phyloP scores from a whole-genome alignment of 2,797 vertebrate species.

The Poeciliopsis paucimaculata region DNA sequence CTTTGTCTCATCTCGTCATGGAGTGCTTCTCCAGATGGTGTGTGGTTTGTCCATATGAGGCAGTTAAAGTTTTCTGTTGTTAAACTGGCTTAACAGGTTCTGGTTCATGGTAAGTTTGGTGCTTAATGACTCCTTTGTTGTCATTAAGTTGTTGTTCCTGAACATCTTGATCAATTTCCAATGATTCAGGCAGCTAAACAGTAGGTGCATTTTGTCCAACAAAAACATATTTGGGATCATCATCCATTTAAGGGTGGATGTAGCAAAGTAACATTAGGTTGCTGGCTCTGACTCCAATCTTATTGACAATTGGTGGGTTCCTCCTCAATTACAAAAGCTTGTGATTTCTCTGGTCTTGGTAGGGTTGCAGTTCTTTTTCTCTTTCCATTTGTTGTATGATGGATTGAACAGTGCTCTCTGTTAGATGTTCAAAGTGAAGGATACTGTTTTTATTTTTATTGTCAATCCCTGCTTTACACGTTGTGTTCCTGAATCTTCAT shows the following conservation, averaged over 20 bases:
- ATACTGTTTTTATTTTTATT: background rate
- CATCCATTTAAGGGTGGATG: background rate
- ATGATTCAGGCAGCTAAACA: background rate
- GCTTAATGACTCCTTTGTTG: background rate
- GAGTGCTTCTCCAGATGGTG: background rate
- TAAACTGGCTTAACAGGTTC: background rate
- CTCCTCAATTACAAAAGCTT: background rate
- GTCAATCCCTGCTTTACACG: background rate
- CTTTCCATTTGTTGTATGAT: background rate
- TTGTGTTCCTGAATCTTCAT: background rate
- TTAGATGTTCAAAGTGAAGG: background rate
- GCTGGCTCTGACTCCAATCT: background rate
- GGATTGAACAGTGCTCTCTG: background rate
- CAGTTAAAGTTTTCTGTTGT: background rate
- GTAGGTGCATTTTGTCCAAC: background rate
- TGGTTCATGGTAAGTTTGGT: background rate
- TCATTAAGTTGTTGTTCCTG: no score
- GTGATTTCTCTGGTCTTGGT: background rate
- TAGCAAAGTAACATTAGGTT: background rate
- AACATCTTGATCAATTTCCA: background rate
- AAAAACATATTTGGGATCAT: no score
- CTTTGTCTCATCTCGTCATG: background rate
- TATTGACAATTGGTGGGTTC: background rate
- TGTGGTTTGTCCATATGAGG: background rate
- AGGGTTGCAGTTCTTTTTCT: background rate